Evolutionary conservation across 2,113 vertebrate species (phyloP), one percentile per base, ranked within the genome.

Genomic region (Trematocara unimaculatum): DNA sequence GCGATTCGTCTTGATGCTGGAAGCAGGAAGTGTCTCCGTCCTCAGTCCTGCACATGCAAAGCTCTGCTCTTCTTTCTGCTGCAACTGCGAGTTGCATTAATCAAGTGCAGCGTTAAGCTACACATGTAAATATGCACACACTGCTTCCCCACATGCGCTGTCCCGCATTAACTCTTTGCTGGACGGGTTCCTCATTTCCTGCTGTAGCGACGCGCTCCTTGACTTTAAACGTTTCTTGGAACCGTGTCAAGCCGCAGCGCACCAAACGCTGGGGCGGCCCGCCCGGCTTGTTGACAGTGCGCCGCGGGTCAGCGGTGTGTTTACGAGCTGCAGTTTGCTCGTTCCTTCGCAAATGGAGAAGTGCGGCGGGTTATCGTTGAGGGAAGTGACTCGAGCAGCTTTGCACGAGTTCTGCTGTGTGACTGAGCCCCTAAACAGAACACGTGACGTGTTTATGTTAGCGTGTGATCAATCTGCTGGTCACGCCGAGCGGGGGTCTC

Each of bases 331-430:
- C 84, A 47, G 1, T 81, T 67, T 53, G 31, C 82, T 77, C 45
- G 31, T 81, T 88, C 54, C 67, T 87, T 42, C 1, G 14, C 35
- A 70, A 87, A 83, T 80, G 77, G 64, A 85, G 92, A 91, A 89
- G 89, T 82, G n/a, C 31, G 49, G 47, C 67, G 1, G 62, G 67
- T 89, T 38, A 60, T 82, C 49, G 5, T 85, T 14, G 64, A 62
- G 83, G 89, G 91, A 94, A 91, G 81, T 80, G 74, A 81, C 77
- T 74, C 55, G 86, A 33, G 84, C 79, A 33, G 87, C 72, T 54
- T 53, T 10, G 3, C 51, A 55, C 60, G 7, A 79, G 58, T 67
- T 62, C 26, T 26, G 23, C 2, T 5, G 29, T 31, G 60, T 79
- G 80, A 84, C 58, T 14, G 3, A n/a, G 35, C 29, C 64, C 56